Percentiles rank a stretch among this genome's conserved stretches.
Evolutionary conservation across 2,113 vertebrate genomes (phyloP).

Genomic region (Embiotoca jacksoni): DNA sequence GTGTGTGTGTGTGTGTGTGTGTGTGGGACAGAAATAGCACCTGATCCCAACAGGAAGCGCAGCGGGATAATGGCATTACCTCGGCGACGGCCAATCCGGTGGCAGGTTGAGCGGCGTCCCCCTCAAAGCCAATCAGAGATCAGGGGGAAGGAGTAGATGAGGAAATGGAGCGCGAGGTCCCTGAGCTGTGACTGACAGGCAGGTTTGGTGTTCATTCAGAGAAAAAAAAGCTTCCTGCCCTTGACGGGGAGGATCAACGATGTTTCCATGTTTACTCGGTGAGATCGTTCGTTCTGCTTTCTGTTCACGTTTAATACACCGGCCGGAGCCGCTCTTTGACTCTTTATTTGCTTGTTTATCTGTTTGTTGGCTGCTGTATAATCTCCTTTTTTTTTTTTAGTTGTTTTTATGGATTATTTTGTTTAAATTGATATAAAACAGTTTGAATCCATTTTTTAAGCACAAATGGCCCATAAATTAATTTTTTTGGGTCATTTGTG

Average conservation of each 20-base stretch:
- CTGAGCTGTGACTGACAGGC: constrained; percentile 56
- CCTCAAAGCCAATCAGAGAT: constrained; percentile 72
- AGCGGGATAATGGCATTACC: constrained; percentile 71
- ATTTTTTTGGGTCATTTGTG: too few species aligned
- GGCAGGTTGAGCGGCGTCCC: constrained; percentile 24
- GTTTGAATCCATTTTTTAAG: too few species aligned
- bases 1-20: constrained; percentile 26
- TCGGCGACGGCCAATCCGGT: constrained; percentile 66
- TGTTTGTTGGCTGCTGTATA: too few species aligned
- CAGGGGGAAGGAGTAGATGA: constrained; percentile 50
- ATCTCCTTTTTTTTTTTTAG: too few species aligned
- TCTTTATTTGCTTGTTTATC: too few species aligned
- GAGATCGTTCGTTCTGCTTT: constrained; percentile 10
- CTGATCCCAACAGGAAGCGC: constrained; percentile 74
- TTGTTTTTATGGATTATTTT: too few species aligned
- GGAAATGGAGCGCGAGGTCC: constrained; percentile 46
- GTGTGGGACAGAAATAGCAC: constrained; percentile 67
- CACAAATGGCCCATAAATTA: too few species aligned
- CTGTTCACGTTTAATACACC: not conserved
- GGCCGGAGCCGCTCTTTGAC: too few species aligned
- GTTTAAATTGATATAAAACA: too few species aligned
- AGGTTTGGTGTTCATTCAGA: constrained; percentile 30
- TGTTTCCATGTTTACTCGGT: constrained; percentile 44
- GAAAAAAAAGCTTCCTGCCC: not conserved
- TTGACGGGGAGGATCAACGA: not conserved